A percentile compares a stretch with the other conserved stretches of the same genome.
Evolutionary conservation across 1,140 invertebrate species (phyloP).

Genomic region (Xylocopa sonorina): DNA sequence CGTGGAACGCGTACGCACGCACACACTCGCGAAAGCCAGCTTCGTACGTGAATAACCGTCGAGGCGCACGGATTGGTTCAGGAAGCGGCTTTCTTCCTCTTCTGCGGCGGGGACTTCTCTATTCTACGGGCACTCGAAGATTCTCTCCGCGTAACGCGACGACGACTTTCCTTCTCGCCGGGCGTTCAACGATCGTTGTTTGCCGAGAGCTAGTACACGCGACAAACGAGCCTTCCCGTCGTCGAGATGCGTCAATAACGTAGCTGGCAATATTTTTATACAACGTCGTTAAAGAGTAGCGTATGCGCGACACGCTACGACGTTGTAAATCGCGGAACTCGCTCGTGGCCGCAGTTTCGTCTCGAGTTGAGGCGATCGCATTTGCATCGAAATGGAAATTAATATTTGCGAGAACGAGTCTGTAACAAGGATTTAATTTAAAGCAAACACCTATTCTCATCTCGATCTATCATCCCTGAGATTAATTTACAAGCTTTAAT

Average conservation of each 20-base stretch:
- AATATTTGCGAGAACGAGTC: too few species aligned
- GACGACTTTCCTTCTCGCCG: constrained; percentile 54
- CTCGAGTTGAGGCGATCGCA: too few species aligned
- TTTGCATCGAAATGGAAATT: too few species aligned
- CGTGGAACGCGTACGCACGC: constrained; percentile 4
- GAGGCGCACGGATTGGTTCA: constrained; percentile 36
- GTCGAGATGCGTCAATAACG: not conserved
- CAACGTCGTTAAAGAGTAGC: too few species aligned
- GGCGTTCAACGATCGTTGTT: not conserved
- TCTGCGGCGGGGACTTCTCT: constrained; percentile 25
- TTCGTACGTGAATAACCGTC: constrained; percentile 2
- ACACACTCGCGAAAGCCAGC: not conserved
- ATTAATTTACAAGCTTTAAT: too few species aligned
- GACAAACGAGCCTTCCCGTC: not conserved
- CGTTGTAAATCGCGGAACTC: too few species aligned
- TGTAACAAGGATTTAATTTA: too few species aligned
- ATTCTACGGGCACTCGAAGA: constrained; percentile 25
- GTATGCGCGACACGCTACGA: too few species aligned
- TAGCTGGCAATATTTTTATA: too few species aligned
- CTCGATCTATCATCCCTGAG: too few species aligned
- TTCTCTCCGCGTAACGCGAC: constrained; percentile 31
- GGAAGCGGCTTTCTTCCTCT: constrained; percentile 64
- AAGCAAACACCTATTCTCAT: too few species aligned
- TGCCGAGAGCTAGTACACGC: not conserved
- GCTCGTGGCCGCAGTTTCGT: too few species aligned